Evolutionary conservation across 1,140 invertebrate genomes (phyloP).

Genomic region (Pseudobourletiella spinata): DNA sequence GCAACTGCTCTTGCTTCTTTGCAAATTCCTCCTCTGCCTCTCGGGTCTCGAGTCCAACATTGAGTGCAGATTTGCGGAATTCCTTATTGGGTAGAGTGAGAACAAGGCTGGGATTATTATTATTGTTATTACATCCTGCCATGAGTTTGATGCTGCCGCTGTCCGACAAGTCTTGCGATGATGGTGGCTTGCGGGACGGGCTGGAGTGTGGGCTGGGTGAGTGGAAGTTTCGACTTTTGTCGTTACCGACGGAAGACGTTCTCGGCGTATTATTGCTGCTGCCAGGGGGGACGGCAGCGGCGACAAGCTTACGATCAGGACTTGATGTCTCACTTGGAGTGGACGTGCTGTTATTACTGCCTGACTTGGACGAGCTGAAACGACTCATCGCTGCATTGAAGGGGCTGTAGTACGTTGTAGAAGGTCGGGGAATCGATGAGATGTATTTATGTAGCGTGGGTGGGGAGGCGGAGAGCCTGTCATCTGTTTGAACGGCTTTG

Average conservation of each 20-base stretch:
- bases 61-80: slow-evolving; percentile 30
- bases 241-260: neutral
- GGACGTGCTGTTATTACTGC: neutral
- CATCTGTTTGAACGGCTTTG: slow-evolving; percentile 31
- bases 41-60: slow-evolving; percentile 19
- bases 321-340: neutral
- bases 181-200: slow-evolving; percentile 7
- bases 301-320: neutral
- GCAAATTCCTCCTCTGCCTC: slow-evolving; percentile 19
- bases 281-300: neutral
- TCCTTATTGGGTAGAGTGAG: slow-evolving; percentile 29
- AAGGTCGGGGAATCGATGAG: slow-evolving; percentile 30
- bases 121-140: neutral
- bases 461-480: neutral
- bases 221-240: neutral
- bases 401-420: slow-evolving; percentile 24
- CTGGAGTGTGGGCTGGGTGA: slow-evolving; percentile 12
- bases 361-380: slow-evolving; percentile 4
- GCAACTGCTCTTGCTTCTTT: slow-evolving; percentile 26
- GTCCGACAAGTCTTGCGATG: neutral
- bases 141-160: neutral
- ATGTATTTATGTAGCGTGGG: slow-evolving; percentile 6
- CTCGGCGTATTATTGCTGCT: neutral
- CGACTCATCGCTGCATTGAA: slow-evolving; percentile 20
- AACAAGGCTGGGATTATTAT: slow-evolving; percentile 7